Evolutionary conservation across 2,797 vertebrate species (phyloP).

Genomic region (Semotilus atromaculatus): DNA sequence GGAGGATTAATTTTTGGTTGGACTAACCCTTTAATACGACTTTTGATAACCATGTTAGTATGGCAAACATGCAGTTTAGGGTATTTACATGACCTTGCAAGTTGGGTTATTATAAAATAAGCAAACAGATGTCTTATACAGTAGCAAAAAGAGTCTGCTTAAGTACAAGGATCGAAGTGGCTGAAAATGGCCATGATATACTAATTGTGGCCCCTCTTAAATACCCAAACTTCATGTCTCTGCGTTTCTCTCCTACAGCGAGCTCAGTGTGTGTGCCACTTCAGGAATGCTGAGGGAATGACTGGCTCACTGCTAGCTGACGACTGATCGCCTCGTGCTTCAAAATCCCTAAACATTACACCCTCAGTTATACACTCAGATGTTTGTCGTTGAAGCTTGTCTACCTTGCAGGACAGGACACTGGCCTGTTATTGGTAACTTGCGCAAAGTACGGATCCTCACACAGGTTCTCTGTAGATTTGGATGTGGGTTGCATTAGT

Average conservation of each 20-base stretch:
- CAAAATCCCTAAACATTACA: conserved; percentile 24
- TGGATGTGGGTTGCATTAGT: neutral
- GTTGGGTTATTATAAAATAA: neutral
- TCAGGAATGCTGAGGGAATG: conserved; percentile 45
- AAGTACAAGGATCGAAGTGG: neutral
- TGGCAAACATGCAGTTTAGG: neutral
- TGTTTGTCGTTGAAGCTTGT: conserved; percentile 10
- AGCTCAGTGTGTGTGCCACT: conserved; percentile 21
- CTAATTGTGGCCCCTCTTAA: neutral
- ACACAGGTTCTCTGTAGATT: neutral
- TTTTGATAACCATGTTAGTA: neutral
- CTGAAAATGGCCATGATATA: neutral
- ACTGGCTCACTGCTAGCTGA: conserved; percentile 28
- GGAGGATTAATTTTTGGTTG: neutral
- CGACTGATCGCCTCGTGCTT: conserved; percentile 32
- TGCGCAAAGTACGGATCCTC: neutral
- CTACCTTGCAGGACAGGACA: conserved; percentile 16
- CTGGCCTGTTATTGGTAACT: conserved; percentile 4
- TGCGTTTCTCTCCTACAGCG: neutral
- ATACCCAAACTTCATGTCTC: neutral
- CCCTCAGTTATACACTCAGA: conserved; percentile 11
- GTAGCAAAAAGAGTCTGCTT: neutral
- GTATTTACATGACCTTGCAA: neutral
- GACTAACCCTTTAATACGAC: no score
- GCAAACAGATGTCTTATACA: no score